phyloP scores from a whole-genome alignment of 30 jellyfish, hydroid and myxozoan genomes.

The Haliclystus octoradiatus region DNA sequence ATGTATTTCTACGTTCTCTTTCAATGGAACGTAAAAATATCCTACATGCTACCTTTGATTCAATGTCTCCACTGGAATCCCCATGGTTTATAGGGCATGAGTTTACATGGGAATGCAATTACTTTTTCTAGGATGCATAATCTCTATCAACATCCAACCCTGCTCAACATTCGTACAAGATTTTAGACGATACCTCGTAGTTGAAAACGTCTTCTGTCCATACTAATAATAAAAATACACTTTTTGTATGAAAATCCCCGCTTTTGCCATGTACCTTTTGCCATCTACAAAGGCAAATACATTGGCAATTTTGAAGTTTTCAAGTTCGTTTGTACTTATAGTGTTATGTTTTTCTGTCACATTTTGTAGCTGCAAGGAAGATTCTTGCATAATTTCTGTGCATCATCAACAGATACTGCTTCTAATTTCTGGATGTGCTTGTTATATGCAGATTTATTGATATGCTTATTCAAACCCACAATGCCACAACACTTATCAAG shows the following conservation, averaged over 20 bases:
- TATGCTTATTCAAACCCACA: constrained; percentile 11
- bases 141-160: constrained; percentile 3
- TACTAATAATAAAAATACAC: constrained; percentile 19
- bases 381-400: constrained; percentile 13
- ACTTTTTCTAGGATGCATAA: background rate
- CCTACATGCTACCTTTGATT: constrained; percentile 3
- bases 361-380: constrained; percentile 6
- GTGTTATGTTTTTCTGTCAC: constrained; percentile 5
- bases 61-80: constrained; percentile 16
- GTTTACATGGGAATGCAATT: background rate
- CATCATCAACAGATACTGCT: background rate
- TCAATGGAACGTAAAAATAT: constrained; percentile 18
- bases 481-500: constrained; percentile 14
- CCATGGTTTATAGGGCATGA: constrained; percentile 5
- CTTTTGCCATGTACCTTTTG: too few relatives aligned
- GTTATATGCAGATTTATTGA: constrained; percentile 9
- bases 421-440: constrained; percentile 4
- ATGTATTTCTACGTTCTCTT: background rate
- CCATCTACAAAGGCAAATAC: constrained; percentile 19
- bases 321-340: background rate
- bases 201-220: constrained; percentile 21
- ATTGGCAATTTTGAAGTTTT: constrained; percentile 7
- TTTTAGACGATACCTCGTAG: constrained; percentile 5
- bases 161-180: constrained; percentile 16
- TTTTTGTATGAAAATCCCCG: constrained; percentile 30